Evolutionary conservation across 2,113 vertebrate species (phyloP), one percentile per base, ranked within the genome.

Genomic region (Xenotilapia longispinis): DNA sequence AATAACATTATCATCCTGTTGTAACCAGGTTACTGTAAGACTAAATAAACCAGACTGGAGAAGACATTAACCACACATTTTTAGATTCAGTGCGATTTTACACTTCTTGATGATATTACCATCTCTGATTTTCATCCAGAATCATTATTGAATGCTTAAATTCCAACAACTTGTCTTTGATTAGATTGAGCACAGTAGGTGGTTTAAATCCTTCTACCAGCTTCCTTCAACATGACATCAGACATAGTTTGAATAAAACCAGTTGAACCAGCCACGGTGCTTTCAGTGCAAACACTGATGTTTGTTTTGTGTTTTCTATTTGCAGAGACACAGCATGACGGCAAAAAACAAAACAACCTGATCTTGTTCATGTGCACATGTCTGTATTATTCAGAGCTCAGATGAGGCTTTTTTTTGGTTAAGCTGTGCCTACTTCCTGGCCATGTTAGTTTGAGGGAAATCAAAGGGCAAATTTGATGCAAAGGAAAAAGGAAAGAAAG

Each of bases 251-350:
- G 19, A 54, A 54, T 54, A 9, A 21, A 54, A 54, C 51, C 19
- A 5, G 51, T n/a, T 54, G 51, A 21, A 54, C 5, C 51, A 54
- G 51, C 0, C 19, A 5, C n/a, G 0, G 5, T 11, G 51, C 19
- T 54, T 54, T 21, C 19, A 54, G 19, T 54, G 2, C 9, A 54
- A 21, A 54, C n/a, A 54, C 45, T 15, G 45, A 47, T 15, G 45
- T 47, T 47, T 47, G 6, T 47, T 54, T 10, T 10, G 2, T 54
- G 19, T 21, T 54, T 53, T 53, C 19, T 53, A n/a, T 53, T 54
- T 21, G 51, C n/a, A 47, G 45, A n/a, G 51, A 53, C 19, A 54
- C 51, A 21, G 51, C 5, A 0, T n/a, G 49, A 53, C 8, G 0
- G 5, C 13, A 45, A 45, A 45, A 6, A 45, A 14, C 42, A 45